Conservation (phyloP, 2,113 vertebrate species). For the Zosterops borbonicus region DNA sequence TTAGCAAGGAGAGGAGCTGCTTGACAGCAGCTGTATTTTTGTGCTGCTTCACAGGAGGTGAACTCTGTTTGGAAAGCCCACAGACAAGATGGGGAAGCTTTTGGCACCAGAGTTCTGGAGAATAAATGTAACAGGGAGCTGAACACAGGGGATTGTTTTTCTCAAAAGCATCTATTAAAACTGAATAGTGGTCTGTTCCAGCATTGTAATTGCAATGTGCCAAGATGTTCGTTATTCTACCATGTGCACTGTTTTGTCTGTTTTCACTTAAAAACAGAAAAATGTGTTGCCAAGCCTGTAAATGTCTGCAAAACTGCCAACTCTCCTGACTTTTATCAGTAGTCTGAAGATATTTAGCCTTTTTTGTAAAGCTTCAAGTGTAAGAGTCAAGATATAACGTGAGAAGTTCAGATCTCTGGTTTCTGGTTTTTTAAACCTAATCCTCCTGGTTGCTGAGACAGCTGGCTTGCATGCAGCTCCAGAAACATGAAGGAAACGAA, state of each 20-base stretch:
- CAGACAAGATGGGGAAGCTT: conserved; percentile 44
- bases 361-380: conserved; percentile 9
- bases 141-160: conserved; percentile 38
- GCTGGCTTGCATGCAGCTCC: not conserved
- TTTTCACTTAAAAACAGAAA: conserved; percentile 57
- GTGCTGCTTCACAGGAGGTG: conserved; percentile 49
- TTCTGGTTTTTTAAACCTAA: not conserved
- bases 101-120: conserved; percentile 34
- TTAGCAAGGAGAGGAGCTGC: not conserved
- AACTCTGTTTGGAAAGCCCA: conserved; percentile 39
- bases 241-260: conserved; percentile 30
- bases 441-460: conserved; percentile 9
- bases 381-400: not conserved
- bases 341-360: not conserved
- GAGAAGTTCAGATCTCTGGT: conserved; percentile 2
- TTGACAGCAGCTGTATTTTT: conserved; percentile 56
- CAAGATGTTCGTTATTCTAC: conserved; percentile 55
- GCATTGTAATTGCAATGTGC: conserved; percentile 46
- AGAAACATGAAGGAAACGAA: not conserved
- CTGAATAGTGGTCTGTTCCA: conserved; percentile 34
- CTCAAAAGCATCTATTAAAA: conserved; percentile 55
- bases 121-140: conserved; percentile 52
- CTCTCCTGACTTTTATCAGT: conserved; percentile 36
- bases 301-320: conserved; percentile 42
- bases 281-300: conserved; percentile 37